phyloP scores from a whole-genome alignment of 1,140 invertebrate species.

The Scylla paramamosain region DNA sequence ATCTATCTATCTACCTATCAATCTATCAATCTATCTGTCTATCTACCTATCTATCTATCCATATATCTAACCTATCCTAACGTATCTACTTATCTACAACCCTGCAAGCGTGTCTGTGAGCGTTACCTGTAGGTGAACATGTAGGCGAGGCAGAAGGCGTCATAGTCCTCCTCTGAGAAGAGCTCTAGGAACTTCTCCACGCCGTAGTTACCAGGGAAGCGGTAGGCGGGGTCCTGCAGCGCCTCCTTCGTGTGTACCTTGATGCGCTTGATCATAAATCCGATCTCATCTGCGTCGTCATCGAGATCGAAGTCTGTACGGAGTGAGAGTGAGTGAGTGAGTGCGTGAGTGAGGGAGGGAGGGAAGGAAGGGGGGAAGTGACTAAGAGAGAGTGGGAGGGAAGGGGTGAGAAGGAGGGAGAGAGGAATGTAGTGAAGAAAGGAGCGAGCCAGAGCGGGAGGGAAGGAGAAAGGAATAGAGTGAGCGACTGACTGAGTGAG shows the following conservation, averaged over 20 bases:
- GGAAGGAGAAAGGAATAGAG: not conserved
- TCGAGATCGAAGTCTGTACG: constrained; percentile 95
- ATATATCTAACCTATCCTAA: no score
- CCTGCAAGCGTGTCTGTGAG: no score
- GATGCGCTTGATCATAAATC: constrained; percentile 97
- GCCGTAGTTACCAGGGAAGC: constrained; percentile 95
- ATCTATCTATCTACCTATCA: no score
- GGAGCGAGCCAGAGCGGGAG: not conserved
- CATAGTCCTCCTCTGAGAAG: constrained; percentile 98
- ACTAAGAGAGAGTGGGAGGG: not conserved
- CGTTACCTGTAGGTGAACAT: constrained; percentile 94
- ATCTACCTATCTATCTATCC: no score
- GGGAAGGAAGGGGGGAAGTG: not conserved
- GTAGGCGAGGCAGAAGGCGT: constrained; percentile 98
- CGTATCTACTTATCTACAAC: no score
- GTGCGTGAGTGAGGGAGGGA: not conserved
- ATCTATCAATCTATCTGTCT: no score
- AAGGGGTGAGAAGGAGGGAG: not conserved
- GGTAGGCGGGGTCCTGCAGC: constrained; percentile 85
- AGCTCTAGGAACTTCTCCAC: constrained; percentile 96
- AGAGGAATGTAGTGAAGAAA: not conserved
- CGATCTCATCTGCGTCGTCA: constrained; percentile 94
- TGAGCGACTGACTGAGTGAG: not conserved
- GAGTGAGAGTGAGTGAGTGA: not conserved
- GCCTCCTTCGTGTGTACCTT: constrained; percentile 88